Evolutionary conservation across 2,113 vertebrate species (phyloP).

Genomic region (Corythornis cristatus): DNA sequence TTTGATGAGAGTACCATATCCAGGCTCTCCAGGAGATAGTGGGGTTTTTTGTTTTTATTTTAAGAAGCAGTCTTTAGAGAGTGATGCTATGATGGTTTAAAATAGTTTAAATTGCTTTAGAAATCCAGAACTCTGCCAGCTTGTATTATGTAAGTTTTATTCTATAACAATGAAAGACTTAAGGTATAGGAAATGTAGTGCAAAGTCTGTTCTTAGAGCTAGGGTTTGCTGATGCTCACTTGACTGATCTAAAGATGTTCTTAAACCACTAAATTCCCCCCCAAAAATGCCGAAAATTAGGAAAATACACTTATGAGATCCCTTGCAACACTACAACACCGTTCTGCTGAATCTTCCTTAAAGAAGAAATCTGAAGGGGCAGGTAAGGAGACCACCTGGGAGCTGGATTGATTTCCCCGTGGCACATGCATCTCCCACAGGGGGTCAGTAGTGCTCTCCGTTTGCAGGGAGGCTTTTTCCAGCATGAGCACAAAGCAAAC

Average conservation of each 20-base stretch:
- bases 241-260: neutral
- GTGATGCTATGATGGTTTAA: neutral
- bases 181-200: neutral
- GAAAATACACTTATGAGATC: neutral
- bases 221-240: neutral
- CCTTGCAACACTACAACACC: neutral
- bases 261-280: neutral
- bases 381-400: neutral
- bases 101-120: neutral
- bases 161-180: neutral
- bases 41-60: neutral
- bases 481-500: neutral
- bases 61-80: neutral
- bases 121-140: neutral
- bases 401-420: neutral
- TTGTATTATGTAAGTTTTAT: neutral
- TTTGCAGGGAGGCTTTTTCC: neutral
- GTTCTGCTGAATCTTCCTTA: neutral
- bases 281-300: neutral
- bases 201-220: neutral
- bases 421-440: neutral
- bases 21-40: neutral
- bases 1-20: neutral
- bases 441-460: slow-evolving; percentile 57
- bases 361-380: neutral